Conservation (phyloP, 2,113 vertebrate species). For the Peromyscus leucopus region DNA sequence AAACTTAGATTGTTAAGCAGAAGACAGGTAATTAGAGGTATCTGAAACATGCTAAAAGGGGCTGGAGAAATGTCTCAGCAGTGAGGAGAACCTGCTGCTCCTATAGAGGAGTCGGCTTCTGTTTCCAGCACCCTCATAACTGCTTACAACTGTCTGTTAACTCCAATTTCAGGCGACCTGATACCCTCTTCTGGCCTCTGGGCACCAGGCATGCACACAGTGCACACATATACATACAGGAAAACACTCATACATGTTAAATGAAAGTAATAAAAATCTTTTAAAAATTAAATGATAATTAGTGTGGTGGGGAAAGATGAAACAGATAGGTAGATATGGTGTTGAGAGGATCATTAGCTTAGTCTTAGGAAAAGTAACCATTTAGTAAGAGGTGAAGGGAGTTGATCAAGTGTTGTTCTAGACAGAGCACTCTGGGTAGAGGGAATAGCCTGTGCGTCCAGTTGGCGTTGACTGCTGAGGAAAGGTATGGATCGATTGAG, state of each 20-base stretch:
- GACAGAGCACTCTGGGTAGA: neutral
- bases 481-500: neutral
- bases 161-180: neutral
- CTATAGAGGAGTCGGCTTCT: neutral
- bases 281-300: neutral
- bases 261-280: neutral
- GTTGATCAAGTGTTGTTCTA: neutral
- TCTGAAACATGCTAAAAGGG: neutral
- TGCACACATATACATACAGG: neutral
- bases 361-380: neutral
- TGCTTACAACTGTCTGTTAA: neutral
- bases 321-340: neutral
- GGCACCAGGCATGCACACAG: neutral
- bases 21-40: neutral
- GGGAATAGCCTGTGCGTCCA: neutral
- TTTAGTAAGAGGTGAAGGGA: neutral
- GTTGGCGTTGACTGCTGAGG: neutral
- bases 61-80: neutral
- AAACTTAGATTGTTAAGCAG: constrained; percentile 33
- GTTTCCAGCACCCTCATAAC: neutral
- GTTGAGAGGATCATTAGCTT: neutral
- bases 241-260: neutral
- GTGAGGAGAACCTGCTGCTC: neutral
- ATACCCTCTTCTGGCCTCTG: neutral
- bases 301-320: constrained; percentile 2